Evolutionary conservation across 2,888 invertebrate species (phyloP).

Genomic region (Tinea trinotella): DNA sequence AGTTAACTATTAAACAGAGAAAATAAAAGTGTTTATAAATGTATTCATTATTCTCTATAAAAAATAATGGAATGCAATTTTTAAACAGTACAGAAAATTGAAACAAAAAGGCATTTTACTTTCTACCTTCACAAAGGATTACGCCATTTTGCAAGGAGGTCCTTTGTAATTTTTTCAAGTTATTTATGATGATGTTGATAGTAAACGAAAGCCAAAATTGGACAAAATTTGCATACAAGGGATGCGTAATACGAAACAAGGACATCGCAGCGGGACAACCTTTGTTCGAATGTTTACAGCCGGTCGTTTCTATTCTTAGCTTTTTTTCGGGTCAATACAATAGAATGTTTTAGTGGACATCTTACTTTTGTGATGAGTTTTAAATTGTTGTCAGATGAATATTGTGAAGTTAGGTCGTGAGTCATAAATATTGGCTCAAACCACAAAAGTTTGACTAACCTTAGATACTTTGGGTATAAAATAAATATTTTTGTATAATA

Average conservation of each 20-base stretch:
- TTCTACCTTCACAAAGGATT: conserved; percentile 29
- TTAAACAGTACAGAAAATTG: neutral
- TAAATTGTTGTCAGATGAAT: neutral
- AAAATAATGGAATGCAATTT: neutral
- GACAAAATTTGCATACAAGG: conserved; percentile 52
- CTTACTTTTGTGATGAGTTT: conserved; percentile 8
- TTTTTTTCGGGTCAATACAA: conserved; percentile 13
- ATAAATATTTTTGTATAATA: too few species aligned
- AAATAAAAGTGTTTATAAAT: too few species aligned
- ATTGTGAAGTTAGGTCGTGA: neutral
- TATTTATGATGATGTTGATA: conserved; percentile 41
- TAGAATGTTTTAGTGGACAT: conserved; percentile 6
- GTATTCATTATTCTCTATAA: neutral
- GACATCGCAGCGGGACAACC: conserved; percentile 22
- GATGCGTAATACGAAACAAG: conserved; percentile 29
- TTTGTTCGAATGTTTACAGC: conserved; percentile 23
- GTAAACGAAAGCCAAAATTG: conserved; percentile 42
- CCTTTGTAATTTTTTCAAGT: conserved; percentile 31
- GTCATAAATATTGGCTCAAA: neutral
- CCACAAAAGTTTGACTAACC: too few species aligned
- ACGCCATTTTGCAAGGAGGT: conserved; percentile 28
- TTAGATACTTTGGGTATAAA: too few species aligned
- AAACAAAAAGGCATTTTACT: conserved; percentile 26
- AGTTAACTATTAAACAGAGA: too few species aligned
- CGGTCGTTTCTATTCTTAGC: conserved; percentile 12